Conservation (phyloP, 2,888 invertebrate genomes). For the Agriopis marginaria region DNA sequence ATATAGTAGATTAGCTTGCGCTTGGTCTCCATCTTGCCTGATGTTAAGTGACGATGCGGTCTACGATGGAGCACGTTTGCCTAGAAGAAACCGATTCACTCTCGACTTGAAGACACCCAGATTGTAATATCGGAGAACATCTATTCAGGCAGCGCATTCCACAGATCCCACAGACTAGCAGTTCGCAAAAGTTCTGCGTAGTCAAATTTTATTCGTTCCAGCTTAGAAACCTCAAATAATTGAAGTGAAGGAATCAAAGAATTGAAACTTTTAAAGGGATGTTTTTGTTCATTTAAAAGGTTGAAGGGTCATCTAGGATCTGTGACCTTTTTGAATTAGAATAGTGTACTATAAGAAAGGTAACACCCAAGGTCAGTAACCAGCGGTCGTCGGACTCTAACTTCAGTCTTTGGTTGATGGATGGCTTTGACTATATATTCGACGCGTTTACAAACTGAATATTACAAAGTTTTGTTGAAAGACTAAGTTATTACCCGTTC, state of each 20-base stretch:
- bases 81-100: too few species aligned
- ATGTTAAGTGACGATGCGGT: too few species aligned
- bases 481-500: too few species aligned
- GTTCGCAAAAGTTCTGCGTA: conserved; percentile 1
- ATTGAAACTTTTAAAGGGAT: neutral
- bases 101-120: too few species aligned
- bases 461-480: neutral
- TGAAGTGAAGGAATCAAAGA: conserved; percentile 2
- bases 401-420: conserved; percentile 17
- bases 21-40: too few species aligned
- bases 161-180: too few species aligned
- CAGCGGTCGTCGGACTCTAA: conserved; percentile 16
- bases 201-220: neutral
- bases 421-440: conserved; percentile 11
- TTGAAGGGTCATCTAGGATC: neutral
- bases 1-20: too few species aligned
- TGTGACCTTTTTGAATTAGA: conserved; percentile 15
- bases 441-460: neutral
- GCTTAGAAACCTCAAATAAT: neutral
- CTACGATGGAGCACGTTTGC: too few species aligned
- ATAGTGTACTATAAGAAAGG: conserved; percentile 2
- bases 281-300: conserved; percentile 5
- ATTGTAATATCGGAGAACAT: too few species aligned
- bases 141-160: too few species aligned
- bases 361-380: conserved; percentile 7